phyloP scores from a whole-genome alignment of 2,113 vertebrate species.

The Prunella fulvescens region DNA sequence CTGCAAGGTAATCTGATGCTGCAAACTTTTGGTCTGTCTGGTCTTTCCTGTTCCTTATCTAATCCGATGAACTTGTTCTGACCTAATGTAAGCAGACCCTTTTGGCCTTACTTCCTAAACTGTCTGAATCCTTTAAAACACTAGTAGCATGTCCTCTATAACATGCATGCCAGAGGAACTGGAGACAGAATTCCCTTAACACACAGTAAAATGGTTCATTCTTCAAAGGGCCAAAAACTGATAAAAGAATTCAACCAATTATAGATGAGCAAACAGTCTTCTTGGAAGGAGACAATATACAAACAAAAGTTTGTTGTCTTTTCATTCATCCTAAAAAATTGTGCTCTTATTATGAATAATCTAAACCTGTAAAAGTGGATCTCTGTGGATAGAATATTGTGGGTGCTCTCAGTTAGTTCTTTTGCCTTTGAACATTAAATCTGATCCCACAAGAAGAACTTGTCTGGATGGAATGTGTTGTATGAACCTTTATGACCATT shows the following conservation, averaged over 20 bases:
- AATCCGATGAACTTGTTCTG: background rate
- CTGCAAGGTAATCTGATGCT: background rate
- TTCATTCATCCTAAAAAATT: background rate
- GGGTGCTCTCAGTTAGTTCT: background rate
- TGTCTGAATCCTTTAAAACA: background rate
- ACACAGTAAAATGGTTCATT: background rate
- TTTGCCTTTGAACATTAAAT: background rate
- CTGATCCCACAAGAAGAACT: background rate
- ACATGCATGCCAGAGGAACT: background rate
- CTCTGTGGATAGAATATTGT: background rate
- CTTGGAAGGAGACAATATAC: background rate
- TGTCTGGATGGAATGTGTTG: background rate
- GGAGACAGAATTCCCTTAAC: background rate
- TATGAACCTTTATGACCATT: no score
- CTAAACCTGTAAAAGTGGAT: background rate
- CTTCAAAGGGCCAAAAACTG: background rate
- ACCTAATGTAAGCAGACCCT: fast-evolving
- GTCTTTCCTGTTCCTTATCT: background rate
- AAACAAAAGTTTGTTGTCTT: background rate
- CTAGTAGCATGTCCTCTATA: background rate
- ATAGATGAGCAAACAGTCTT: background rate
- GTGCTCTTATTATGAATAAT: background rate
- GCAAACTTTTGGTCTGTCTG: background rate
- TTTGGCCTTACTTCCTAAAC: background rate
- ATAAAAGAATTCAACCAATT: background rate